Percentiles rank a stretch among this genome's conserved stretches.
These are phyloP conservation scores for Globicephala melas DNA, from an alignment of 2,113 vertebrate genomes.

Conservation along the genomic window DNA sequence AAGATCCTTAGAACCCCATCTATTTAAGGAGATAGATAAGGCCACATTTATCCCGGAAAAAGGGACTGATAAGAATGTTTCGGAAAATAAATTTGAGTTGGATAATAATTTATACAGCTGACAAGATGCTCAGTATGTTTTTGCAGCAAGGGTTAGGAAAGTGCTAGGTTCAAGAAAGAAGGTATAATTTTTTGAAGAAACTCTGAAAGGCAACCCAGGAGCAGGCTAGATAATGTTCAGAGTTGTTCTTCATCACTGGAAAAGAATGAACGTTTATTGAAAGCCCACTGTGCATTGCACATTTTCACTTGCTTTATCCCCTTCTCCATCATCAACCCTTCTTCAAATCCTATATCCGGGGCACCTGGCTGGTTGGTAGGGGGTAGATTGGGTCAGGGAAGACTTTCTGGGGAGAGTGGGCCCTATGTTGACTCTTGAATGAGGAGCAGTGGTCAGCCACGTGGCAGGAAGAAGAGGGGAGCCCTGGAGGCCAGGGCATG, in stretches of 20 bases:
- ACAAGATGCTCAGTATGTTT: neutral
- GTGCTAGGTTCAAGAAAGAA: neutral
- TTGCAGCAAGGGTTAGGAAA: neutral
- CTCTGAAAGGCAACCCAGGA: neutral
- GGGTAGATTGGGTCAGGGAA: neutral
- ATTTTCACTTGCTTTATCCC: neutral
- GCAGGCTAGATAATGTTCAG: neutral
- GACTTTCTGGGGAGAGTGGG: neutral
- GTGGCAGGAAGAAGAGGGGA: neutral
- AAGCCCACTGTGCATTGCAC: neutral
- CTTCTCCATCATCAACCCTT: neutral
- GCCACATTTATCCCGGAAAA: slow-evolving; percentile 39
- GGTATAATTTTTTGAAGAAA: neutral
- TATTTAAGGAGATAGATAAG: slow-evolving; percentile 46
- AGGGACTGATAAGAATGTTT: slow-evolving; percentile 46
- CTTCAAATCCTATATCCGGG: neutral
- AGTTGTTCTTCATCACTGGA: neutral
- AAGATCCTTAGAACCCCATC: slow-evolving; percentile 19
- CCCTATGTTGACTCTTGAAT: neutral
- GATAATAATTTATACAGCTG: slow-evolving; percentile 28
- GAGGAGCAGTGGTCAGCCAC: neutral
- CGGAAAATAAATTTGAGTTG: slow-evolving; percentile 43
- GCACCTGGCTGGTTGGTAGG: too few species aligned
- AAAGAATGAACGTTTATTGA: neutral
- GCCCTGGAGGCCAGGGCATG: neutral